Evolutionary conservation across 1,140 invertebrate species (phyloP).

Genomic region (Eueides isabella): DNA sequence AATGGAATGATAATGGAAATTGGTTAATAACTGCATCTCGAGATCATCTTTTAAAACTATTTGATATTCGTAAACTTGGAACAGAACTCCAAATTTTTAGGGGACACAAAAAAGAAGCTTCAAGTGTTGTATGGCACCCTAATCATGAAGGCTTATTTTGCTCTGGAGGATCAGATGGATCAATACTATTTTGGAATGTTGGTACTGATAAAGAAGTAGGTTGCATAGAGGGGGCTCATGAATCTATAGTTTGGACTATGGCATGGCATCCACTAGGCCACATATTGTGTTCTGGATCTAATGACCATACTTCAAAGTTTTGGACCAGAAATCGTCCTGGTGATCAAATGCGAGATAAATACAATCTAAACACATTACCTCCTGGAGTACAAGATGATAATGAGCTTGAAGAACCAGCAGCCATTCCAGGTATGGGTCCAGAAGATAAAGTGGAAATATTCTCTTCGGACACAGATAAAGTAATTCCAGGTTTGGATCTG

Average conservation of each 20-base stretch:
- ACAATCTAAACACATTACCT: conserved; percentile 96
- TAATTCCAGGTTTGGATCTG: conserved; percentile 94
- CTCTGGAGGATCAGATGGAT: conserved; percentile 98
- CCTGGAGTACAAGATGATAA: conserved; percentile 84
- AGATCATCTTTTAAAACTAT: conserved; percentile 98
- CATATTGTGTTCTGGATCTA: conserved; percentile 98
- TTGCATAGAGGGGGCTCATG: conserved; percentile 98
- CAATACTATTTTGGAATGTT: conserved; percentile 99
- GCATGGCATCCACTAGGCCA: conserved; percentile 99
- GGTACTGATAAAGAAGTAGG: conserved; percentile 99
- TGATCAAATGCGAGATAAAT: conserved; percentile 98
- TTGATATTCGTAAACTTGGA: conserved; percentile 97
- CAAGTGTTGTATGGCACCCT: conserved; percentile 98
- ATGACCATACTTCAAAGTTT: conserved; percentile 99
- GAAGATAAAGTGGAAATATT: conserved; percentile 92
- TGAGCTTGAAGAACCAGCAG: conserved; percentile 87
- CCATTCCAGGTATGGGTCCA: conserved; percentile 97
- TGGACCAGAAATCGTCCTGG: conserved; percentile 99
- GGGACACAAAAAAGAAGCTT: conserved; percentile 99
- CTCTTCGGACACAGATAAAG: conserved; percentile 83
- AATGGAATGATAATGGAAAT: conserved; percentile 99
- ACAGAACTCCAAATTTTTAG: conserved; percentile 98
- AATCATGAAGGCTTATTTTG: conserved; percentile 97
- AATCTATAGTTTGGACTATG: conserved; percentile 99
- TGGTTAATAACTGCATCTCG: conserved; percentile 99